Evolutionary conservation across 2,888 invertebrate genomes (phyloP).

Genomic region (Himalopsyche japonica): DNA sequence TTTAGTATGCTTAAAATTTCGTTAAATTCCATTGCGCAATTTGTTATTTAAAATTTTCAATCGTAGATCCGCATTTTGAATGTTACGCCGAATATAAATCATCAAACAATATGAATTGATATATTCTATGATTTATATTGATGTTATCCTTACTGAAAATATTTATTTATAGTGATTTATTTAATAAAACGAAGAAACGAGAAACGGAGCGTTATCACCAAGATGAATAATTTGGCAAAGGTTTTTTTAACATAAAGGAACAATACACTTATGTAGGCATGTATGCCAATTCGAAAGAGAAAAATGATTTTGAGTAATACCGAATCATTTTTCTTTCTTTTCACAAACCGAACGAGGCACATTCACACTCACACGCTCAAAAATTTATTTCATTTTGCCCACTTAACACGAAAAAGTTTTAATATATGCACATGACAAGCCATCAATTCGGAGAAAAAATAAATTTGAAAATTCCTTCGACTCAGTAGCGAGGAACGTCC

Average conservation of each 20-base stretch:
- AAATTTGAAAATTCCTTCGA: slow-evolving; percentile 33
- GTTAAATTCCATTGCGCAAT: too few species aligned
- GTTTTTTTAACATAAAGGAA: not conserved
- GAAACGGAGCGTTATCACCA: not conserved
- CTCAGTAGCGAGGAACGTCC: slow-evolving; percentile 10
- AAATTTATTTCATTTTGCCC: slow-evolving; percentile 7
- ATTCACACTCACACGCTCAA: not conserved
- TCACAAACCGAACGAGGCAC: not conserved
- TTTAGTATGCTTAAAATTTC: too few species aligned
- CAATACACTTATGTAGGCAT: not conserved
- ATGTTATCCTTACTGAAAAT: too few species aligned
- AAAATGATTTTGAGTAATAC: not conserved
- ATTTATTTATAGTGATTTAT: too few species aligned
- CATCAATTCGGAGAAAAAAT: slow-evolving; percentile 36
- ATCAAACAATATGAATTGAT: too few species aligned
- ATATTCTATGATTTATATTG: too few species aligned
- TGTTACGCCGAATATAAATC: too few species aligned
- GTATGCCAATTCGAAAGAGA: not conserved
- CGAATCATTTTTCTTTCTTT: not conserved
- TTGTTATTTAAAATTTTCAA: too few species aligned
- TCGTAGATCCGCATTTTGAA: too few species aligned
- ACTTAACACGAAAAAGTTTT: slow-evolving; percentile 28
- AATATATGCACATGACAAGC: slow-evolving; percentile 37
- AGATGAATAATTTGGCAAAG: not conserved
- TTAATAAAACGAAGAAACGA: not conserved